Evolutionary conservation across 2,797 vertebrate genomes (phyloP).

Genomic region (Hipposideros larvatus): DNA sequence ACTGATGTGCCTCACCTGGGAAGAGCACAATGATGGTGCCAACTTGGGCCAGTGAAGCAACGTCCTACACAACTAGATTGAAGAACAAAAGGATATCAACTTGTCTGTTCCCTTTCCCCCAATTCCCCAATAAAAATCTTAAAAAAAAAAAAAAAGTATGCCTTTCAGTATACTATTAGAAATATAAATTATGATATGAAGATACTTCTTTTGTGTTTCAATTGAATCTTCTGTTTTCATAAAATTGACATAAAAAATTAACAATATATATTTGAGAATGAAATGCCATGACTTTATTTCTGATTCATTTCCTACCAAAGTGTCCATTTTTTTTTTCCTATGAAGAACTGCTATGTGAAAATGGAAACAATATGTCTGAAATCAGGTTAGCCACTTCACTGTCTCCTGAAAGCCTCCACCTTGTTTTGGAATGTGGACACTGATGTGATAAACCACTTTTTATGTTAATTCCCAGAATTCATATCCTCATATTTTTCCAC

Average conservation of each 20-base stretch:
- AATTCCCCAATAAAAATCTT: too few relatives aligned
- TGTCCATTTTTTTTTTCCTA: constrained; percentile 4
- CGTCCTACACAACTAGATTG: too few relatives aligned
- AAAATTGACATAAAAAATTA: constrained; percentile 48
- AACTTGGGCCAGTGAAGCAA: too few relatives aligned
- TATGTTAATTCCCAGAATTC: neutral
- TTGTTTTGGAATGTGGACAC: constrained; percentile 32
- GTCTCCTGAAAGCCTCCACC: neutral
- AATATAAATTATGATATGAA: constrained; percentile 75
- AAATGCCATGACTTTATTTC: constrained; percentile 74
- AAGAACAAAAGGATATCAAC: too few relatives aligned
- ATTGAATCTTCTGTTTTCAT: constrained; percentile 68
- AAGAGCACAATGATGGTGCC: too few relatives aligned
- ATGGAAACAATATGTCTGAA: constrained; percentile 53
- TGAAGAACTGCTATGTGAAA: constrained; percentile 62
- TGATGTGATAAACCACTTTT: constrained; percentile 25
- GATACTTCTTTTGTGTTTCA: constrained; percentile 60
- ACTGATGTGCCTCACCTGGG: too few relatives aligned
- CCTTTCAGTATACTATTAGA: constrained; percentile 71
- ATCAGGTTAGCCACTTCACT: neutral
- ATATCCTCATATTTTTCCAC: neutral
- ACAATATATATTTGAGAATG: neutral
- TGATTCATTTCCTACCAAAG: constrained; percentile 61
- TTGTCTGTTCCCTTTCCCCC: too few relatives aligned
- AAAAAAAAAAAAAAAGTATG: neutral